Percentiles rank a stretch among this genome's conserved stretches.
Conservation (phyloP, 2,888 invertebrate species). For the Blera fallax region DNA sequence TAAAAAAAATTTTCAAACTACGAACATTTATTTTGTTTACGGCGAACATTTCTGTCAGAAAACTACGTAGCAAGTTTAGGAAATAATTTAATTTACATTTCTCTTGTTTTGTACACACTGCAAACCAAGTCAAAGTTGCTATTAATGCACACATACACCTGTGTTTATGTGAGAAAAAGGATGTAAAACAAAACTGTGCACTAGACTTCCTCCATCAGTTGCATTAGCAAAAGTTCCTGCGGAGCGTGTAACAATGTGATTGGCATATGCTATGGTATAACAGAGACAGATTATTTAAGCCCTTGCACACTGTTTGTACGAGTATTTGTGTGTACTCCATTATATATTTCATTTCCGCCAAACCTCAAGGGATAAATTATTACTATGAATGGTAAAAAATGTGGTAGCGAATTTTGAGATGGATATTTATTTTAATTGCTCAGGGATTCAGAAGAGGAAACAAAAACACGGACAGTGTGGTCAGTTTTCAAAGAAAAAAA, state of each 20-base stretch:
- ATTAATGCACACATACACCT: neutral
- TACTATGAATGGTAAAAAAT: neutral
- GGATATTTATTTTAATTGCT: neutral
- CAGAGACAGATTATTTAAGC: conserved; percentile 17
- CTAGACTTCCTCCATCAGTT: neutral
- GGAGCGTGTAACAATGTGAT: neutral
- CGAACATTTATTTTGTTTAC: conserved; percentile 18
- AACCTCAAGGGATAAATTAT: neutral
- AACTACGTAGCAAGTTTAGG: conserved; percentile 1
- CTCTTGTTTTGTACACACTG: neutral
- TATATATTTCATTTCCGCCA: neutral
- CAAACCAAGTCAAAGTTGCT: conserved; percentile 25
- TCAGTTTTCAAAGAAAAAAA: neutral
- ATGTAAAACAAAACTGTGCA: conserved; percentile 12
- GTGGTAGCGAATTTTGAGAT: neutral
- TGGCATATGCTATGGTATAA: neutral
- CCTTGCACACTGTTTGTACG: neutral
- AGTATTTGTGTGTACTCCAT: neutral
- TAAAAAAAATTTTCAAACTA: neutral
- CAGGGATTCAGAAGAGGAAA: neutral
- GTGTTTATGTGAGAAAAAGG: neutral
- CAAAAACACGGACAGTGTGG: neutral
- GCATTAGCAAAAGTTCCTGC: conserved; percentile 12
- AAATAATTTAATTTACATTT: conserved; percentile 35
- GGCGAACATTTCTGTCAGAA: conserved; percentile 21